Base-by-base conservation (phyloP, 2,888 invertebrate species). In the Amblyjoppa fuscipennis region DNA sequence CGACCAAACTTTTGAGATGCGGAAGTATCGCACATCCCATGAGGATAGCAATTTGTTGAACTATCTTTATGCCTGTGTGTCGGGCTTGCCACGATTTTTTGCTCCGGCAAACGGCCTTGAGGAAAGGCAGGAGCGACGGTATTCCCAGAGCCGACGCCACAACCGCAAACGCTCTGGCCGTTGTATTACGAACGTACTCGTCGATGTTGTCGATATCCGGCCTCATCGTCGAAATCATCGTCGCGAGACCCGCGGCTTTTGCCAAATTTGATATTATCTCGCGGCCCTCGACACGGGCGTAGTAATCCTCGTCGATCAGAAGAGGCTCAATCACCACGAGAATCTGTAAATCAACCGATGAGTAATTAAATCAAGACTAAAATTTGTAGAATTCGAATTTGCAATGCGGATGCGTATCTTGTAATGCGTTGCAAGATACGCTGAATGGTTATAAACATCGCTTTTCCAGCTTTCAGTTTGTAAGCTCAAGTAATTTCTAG, bases 191-290 rank as follows among this genome's bases (percentile, higher is more conserved):
- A 56, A 99, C 99, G 93, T 99, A 99, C 95, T 99, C 99, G 94
- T 99, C 99, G 91, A 99, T 99, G 94, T 99, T 99, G 95, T 99
- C 99, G 91, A 99, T 99, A 95, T 99, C 99, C 0, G 99, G 99
- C 93, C 99, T 96, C 99, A 99, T 99, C 0, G 99, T 99, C 4
- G 99, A 99, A 92, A 99, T 99, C 99, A 99, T 99, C 16, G 99
- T 99, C 3, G 99, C 99, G 80, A 99, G 95, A 81, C 99, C 99
- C 3, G 99, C 99, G 1, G 99, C 99, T 95, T 99, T 99, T 0
- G 99, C 99, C 92, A 99, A 95, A 95, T 99, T 99, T 0, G 99
- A 99, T 92, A 99, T 99, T 90, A 99, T 99, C 95, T 99, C 99
- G 92, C 99, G 96, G 89, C 99, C 99, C 94, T 99, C 99, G 9